Evolutionary conservation across 2,113 vertebrate species (phyloP).

Genomic region (Mirza zaza): DNA sequence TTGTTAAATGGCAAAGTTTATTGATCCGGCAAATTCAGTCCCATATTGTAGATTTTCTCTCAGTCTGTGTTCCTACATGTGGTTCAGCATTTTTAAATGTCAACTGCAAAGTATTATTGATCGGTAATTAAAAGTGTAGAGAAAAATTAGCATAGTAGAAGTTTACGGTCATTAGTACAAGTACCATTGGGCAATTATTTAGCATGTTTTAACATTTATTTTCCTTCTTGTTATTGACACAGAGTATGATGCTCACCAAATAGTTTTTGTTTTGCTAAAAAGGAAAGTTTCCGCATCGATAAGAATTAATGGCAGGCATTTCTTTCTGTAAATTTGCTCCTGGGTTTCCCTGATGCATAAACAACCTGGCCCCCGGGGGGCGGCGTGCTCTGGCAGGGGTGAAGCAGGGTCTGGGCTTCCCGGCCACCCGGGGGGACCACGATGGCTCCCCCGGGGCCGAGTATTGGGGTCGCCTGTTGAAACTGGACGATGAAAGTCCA

Average conservation of each 20-base stretch:
- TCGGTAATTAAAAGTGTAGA: conserved; percentile 91
- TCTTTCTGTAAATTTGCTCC: conserved; percentile 35
- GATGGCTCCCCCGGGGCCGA: background rate
- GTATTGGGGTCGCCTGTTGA: too few relatives aligned
- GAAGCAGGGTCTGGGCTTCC: accelerated
- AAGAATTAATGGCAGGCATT: background rate
- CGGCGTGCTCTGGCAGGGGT: background rate
- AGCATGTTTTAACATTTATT: conserved; percentile 86
- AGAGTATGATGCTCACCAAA: conserved; percentile 68
- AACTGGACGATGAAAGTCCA: too few relatives aligned
- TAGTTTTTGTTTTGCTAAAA: conserved; percentile 81
- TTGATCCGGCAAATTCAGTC: conserved; percentile 93
- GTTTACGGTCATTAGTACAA: conserved; percentile 88
- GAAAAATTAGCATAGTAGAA: conserved; percentile 93
- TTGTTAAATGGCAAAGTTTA: conserved; percentile 94
- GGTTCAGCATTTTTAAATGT: conserved; percentile 96
- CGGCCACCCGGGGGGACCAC: accelerated
- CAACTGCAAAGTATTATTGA: conserved; percentile 90
- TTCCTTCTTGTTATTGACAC: conserved; percentile 86
- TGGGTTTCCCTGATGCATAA: background rate
- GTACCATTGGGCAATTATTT: conserved; percentile 88
- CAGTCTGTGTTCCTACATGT: conserved; percentile 90
- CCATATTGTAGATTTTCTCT: conserved; percentile 92
- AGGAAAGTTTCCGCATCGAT: conserved; percentile 72
- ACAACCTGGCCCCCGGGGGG: background rate